Evolutionary conservation across 2,113 vertebrate genomes (phyloP).

Genomic region (Coptodon bakossiorum): DNA sequence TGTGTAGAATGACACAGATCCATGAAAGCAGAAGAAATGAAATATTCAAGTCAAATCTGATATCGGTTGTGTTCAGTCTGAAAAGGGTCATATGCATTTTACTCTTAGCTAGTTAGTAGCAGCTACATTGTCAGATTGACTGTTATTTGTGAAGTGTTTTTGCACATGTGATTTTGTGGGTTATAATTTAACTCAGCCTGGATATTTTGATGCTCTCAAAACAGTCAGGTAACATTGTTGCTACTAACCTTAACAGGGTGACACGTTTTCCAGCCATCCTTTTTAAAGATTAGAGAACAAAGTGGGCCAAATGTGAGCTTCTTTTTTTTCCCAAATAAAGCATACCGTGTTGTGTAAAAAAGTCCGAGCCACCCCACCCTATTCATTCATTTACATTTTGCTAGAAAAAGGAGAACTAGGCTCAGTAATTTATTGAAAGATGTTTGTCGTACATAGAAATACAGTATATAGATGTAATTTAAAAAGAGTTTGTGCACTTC

Average conservation of each 20-base stretch:
- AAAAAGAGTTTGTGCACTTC: neutral
- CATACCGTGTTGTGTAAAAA: neutral
- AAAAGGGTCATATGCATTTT: neutral
- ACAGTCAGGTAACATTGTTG: neutral
- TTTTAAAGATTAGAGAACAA: neutral
- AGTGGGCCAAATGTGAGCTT: neutral
- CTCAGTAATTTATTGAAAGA: neutral
- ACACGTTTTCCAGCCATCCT: neutral
- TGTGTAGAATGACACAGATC: neutral
- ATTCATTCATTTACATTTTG: neutral
- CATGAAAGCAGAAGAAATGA: neutral
- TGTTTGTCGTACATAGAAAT: neutral
- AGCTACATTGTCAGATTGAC: neutral
- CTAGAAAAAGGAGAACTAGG: neutral
- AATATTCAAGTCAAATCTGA: neutral
- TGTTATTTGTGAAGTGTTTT: neutral
- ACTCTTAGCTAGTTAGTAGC: neutral
- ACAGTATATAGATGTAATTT: neutral
- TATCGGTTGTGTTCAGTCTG: neutral
- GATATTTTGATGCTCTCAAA: neutral
- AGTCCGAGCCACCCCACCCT: rapidly evolving
- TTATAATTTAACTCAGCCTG: neutral
- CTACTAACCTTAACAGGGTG: neutral
- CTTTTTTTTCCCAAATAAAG: neutral
- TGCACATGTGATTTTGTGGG: neutral